A percentile compares a stretch with the other conserved stretches of the same genome.
Conservation (phyloP, 1,140 invertebrate species). For the Hypothenemus hampei region DNA sequence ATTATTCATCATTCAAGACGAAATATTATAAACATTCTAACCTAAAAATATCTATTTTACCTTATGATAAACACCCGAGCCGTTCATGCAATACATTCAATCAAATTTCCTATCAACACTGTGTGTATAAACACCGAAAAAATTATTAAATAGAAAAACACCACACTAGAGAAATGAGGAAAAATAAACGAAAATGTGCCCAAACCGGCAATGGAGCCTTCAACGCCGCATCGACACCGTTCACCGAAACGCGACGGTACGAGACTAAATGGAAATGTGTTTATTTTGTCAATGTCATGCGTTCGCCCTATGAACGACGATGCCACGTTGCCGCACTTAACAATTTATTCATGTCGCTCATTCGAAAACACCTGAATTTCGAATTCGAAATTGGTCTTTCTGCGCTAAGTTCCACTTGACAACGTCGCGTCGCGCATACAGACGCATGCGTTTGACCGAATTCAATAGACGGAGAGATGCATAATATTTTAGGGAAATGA, state of each 20-base stretch:
- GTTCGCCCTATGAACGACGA: slow-evolving; percentile 6
- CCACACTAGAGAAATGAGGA: background rate
- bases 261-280: slow-evolving; percentile 20
- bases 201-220: slow-evolving; percentile 11
- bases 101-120: background rate
- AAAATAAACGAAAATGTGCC: slow-evolving; percentile 2
- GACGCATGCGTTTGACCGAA: slow-evolving; percentile 20
- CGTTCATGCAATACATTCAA: slow-evolving; percentile 32
- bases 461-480: slow-evolving; percentile 16
- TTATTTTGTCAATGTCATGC: slow-evolving; percentile 24
- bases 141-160: too few species aligned
- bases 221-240: slow-evolving; percentile 1
- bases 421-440: background rate
- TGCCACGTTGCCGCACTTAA: background rate
- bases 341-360: too few species aligned
- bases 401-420: too few species aligned
- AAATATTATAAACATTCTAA: background rate
- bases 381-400: too few species aligned
- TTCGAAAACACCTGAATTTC: too few species aligned
- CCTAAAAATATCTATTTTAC: slow-evolving; percentile 5
- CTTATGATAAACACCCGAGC: slow-evolving; percentile 25
- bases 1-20: background rate
- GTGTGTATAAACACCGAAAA: too few species aligned
- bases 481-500: slow-evolving; percentile 26
- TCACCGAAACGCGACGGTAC: background rate